phyloP scores from a whole-genome alignment of 2,797 vertebrate species.

The Tenualosa thibaudeaui region DNA sequence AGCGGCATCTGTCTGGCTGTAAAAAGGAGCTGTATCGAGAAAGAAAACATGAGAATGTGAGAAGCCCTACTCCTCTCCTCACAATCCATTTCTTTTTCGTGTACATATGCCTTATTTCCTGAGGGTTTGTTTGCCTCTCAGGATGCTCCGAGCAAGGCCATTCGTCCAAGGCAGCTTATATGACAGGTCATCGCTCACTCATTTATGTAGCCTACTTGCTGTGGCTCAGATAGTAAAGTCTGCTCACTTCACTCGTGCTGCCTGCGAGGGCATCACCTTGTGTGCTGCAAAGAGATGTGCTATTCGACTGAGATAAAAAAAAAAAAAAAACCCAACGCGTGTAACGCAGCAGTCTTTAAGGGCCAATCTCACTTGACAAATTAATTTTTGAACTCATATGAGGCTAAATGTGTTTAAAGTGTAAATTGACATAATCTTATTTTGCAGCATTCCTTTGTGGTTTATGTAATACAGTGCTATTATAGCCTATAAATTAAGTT shows the following conservation, averaged over 20 bases:
- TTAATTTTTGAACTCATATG: neutral
- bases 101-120: conserved; percentile 24
- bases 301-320: neutral
- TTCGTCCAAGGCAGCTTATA: conserved; percentile 36
- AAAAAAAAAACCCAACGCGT: neutral
- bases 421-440: conserved; percentile 1
- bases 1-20: conserved; percentile 28
- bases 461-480: neutral
- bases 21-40: neutral
- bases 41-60: conserved; percentile 22
- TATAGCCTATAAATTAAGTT: conserved; percentile 26
- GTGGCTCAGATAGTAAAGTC: conserved; percentile 31
- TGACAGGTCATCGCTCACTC: conserved; percentile 45
- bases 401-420: neutral
- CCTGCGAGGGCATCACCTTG: conserved; percentile 11
- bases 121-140: neutral
- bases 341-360: neutral
- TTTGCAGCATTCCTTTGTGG: conserved; percentile 3
- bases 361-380: neutral
- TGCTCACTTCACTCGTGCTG: conserved; percentile 34
- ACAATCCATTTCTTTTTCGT: conserved; percentile 6
- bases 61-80: conserved; percentile 18
- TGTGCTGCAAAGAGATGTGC: neutral
- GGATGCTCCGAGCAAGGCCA: conserved; percentile 27
- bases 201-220: conserved; percentile 37